These are phyloP conservation scores for Axinella damicornis DNA, from an alignment of 37 sponge, comb jelly and placozoan species.

Conservation along the genomic window DNA sequence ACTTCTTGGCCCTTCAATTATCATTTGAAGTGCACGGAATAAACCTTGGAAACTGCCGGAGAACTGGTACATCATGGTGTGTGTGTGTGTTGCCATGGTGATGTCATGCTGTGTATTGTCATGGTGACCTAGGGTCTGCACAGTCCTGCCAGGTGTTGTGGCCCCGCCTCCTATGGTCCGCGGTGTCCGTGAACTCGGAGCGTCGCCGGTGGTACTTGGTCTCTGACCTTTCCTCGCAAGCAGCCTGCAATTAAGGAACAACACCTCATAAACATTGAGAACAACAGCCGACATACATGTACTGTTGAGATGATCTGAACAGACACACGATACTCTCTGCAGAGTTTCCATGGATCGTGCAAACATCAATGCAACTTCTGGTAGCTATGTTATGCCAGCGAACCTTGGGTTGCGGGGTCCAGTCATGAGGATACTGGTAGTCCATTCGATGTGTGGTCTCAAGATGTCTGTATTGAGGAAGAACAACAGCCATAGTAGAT, in stretches of 20 bases:
- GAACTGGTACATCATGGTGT: too few relatives aligned
- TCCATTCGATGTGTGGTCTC: conserved; percentile 71
- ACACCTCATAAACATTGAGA: background rate
- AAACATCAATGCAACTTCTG: background rate
- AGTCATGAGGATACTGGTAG: conserved; percentile 69
- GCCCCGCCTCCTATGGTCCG: conserved; percentile 69
- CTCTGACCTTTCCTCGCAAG: conserved; percentile 35
- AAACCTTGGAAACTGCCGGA: too few relatives aligned
- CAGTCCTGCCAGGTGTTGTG: conserved; percentile 90
- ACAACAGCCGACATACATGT: too few relatives aligned
- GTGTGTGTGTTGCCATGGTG: too few relatives aligned
- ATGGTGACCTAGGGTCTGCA: too few relatives aligned
- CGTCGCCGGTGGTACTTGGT: conserved; percentile 6
- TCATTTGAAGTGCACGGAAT: too few relatives aligned
- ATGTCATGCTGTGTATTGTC: too few relatives aligned
- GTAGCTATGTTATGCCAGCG: too few relatives aligned
- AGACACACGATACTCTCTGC: too few relatives aligned
- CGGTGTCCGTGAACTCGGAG: conserved; percentile 86
- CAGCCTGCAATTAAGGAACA: background rate
- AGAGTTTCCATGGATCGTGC: background rate
- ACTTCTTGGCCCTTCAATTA: too few relatives aligned
- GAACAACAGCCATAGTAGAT: too few relatives aligned
- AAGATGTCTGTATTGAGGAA: conserved; percentile 32
- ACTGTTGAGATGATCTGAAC: too few relatives aligned
- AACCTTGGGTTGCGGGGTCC: conserved; percentile 59